phyloP scores from a whole-genome alignment of 2,797 vertebrate genomes.

The Oryzias sinensis region DNA sequence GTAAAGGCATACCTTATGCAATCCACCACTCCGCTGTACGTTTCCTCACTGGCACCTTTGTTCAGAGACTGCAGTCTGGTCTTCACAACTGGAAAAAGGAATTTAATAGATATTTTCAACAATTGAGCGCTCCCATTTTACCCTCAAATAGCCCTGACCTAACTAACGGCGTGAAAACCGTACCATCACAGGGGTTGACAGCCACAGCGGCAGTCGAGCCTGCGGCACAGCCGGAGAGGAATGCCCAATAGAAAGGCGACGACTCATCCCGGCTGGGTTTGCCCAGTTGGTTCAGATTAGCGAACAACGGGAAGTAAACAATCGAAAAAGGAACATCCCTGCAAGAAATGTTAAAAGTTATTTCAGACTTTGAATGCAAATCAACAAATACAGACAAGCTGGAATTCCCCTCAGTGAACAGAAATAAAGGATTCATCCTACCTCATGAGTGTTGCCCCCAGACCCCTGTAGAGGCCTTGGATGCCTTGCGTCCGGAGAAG shows the following conservation, averaged over 20 bases:
- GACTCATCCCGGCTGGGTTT: slow-evolving; percentile 60
- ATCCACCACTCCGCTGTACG: slow-evolving; percentile 80
- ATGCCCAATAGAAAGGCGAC: slow-evolving; percentile 82
- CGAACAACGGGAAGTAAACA: slow-evolving; percentile 85
- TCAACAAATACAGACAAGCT: neutral
- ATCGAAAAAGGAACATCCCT: slow-evolving; percentile 86
- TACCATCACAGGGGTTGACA: slow-evolving; percentile 86
- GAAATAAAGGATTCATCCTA: slow-evolving; percentile 29
- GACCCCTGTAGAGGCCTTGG: slow-evolving; percentile 82
- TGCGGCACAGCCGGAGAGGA: slow-evolving; percentile 80
- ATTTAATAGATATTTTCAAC: neutral
- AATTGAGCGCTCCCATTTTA: neutral
- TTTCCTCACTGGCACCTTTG: slow-evolving; percentile 81
- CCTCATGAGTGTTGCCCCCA: slow-evolving; percentile 85
- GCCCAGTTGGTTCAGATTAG: slow-evolving; percentile 80
- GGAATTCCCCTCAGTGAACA: neutral
- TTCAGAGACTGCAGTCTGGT: slow-evolving; percentile 83
- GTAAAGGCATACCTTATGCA: slow-evolving; percentile 69
- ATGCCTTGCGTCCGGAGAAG: slow-evolving; percentile 79
- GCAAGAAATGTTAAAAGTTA: slow-evolving; percentile 7
- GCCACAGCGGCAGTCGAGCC: slow-evolving; percentile 81
- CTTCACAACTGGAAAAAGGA: slow-evolving; percentile 77
- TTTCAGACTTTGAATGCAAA: too few relatives aligned
- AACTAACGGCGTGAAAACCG: slow-evolving; percentile 9
- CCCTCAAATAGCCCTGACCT: neutral